phyloP scores from a whole-genome alignment of 2,797 vertebrate species.

The Sebastes cheni region DNA sequence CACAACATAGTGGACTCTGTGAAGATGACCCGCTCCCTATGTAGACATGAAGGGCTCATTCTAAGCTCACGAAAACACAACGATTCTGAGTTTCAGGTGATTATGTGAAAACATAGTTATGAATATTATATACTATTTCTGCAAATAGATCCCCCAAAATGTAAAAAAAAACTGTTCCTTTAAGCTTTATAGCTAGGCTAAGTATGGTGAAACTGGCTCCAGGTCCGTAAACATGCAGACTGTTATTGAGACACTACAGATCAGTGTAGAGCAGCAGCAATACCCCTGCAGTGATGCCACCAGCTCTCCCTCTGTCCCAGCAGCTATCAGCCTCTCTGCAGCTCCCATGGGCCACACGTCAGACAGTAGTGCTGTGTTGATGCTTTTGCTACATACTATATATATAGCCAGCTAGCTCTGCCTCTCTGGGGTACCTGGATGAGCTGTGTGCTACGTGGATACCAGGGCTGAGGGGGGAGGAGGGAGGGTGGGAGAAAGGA shows the following conservation, averaged over 20 bases:
- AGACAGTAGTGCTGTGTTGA: slow-evolving; percentile 80
- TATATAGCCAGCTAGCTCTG: slow-evolving; percentile 53
- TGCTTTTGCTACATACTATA: slow-evolving; percentile 68
- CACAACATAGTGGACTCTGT: no score
- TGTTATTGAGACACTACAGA: slow-evolving; percentile 37
- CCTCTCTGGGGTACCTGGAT: slow-evolving; percentile 75
- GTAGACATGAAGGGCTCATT: no score
- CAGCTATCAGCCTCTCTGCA: slow-evolving; percentile 70
- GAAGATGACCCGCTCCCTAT: no score
- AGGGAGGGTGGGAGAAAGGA: slow-evolving; percentile 27
- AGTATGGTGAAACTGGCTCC: neutral
- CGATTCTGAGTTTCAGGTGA: no score
- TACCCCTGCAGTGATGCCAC: slow-evolving; percentile 64
- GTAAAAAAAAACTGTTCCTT: no score
- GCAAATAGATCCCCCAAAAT: no score
- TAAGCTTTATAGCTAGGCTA: neutral
- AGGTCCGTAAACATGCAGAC: slow-evolving; percentile 16
- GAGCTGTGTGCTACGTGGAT: slow-evolving; percentile 68
- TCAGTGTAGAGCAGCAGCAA: slow-evolving; percentile 50
- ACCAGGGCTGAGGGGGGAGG: slow-evolving; percentile 50
- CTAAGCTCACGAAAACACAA: fast-evolving
- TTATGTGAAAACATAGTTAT: no score
- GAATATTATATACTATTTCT: no score
- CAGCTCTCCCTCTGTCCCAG: slow-evolving; percentile 70
- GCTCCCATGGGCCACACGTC: slow-evolving; percentile 73